These are phyloP conservation scores for Acanthisitta chloris DNA, from an alignment of 2,113 vertebrate species.

Conservation along the genomic window DNA sequence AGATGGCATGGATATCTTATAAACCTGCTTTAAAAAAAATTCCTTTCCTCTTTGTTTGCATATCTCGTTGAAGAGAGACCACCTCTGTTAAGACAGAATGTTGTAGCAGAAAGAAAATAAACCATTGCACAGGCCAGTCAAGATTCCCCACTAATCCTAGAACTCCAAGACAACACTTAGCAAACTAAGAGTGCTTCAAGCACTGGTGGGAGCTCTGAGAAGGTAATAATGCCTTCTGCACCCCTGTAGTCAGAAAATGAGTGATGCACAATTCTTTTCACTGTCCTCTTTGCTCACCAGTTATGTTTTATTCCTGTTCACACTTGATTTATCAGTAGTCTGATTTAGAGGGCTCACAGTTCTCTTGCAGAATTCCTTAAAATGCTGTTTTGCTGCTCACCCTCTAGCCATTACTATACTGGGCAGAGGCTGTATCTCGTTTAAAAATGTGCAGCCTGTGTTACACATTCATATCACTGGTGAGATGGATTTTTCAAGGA, in stretches of 20 bases:
- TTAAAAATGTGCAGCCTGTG: neutral
- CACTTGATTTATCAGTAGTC: neutral
- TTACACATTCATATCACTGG: neutral
- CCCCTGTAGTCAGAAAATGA: neutral
- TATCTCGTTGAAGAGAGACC: slow-evolving; percentile 25
- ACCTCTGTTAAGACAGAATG: slow-evolving; percentile 42
- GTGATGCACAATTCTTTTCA: neutral
- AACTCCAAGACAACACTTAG: slow-evolving; percentile 12
- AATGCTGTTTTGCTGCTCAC: neutral
- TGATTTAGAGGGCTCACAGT: accelerated
- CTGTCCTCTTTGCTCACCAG: neutral
- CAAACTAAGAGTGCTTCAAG: neutral
- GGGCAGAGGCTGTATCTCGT: neutral
- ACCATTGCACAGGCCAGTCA: neutral
- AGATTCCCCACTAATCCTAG: slow-evolving; percentile 52
- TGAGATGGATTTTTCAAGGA: neutral
- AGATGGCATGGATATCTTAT: slow-evolving; percentile 41
- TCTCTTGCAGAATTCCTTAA: neutral
- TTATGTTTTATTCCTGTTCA: neutral
- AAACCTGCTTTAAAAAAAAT: slow-evolving; percentile 37
- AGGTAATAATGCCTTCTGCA: neutral
- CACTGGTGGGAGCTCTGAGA: neutral
- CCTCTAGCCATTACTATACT: neutral
- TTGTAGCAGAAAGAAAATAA: slow-evolving; percentile 45
- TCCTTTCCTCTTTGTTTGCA: slow-evolving; percentile 40